Evolutionary conservation across 2,797 vertebrate genomes (phyloP).

Genomic region (Cirrhinus mrigala): DNA sequence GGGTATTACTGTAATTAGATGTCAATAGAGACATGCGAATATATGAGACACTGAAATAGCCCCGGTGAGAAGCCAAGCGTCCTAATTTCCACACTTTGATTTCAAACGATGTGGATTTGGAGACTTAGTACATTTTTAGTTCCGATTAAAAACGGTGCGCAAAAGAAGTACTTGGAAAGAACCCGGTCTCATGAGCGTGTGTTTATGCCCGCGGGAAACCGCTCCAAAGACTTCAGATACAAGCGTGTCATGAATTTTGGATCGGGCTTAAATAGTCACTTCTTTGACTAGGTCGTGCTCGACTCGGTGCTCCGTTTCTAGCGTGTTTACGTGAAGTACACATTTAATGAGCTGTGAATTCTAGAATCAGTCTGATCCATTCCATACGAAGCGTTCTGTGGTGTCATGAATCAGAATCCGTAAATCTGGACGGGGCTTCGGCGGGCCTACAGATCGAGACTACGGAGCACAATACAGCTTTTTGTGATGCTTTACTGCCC

Average conservation of each 20-base stretch:
- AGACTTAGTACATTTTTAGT: conserved; percentile 57
- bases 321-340: background rate
- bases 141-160: conserved; percentile 33
- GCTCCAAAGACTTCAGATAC: background rate
- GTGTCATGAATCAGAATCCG: background rate
- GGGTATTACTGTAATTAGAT: conserved; percentile 71
- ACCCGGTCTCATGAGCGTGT: background rate
- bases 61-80: conserved; percentile 52
- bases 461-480: background rate
- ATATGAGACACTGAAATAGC: conserved; percentile 62
- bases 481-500: background rate
- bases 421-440: background rate
- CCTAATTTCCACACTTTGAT: conserved; percentile 53
- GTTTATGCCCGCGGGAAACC: background rate
- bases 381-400: background rate
- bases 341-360: background rate
- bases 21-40: conserved; percentile 66
- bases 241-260: background rate
- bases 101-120: conserved; percentile 54
- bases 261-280: background rate
- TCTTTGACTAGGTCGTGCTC: background rate
- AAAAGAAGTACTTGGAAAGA: background rate
- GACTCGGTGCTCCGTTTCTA: background rate
- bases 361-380: background rate
- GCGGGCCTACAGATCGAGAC: background rate